Conservation (phyloP, 2,113 vertebrate genomes). For the Heterocephalus glaber region DNA sequence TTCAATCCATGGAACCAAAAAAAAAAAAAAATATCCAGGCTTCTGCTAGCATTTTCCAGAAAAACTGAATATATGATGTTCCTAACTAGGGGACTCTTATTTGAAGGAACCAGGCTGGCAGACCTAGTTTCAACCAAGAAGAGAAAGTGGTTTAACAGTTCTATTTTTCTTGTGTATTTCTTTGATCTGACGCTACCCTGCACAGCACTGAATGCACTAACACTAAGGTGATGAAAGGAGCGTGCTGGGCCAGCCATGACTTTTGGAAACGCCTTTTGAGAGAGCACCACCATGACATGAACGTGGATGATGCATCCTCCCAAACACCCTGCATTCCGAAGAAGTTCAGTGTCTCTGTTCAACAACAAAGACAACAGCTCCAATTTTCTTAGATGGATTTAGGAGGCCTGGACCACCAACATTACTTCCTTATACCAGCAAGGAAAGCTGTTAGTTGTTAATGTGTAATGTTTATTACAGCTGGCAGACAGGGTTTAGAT, state of each 20-base stretch:
- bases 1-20: no score
- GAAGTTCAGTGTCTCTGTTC: background rate
- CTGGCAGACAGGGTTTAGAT: constrained; percentile 35
- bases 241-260: background rate
- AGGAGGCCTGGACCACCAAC: constrained; percentile 21
- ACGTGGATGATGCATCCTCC: background rate
- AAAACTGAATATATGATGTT: background rate
- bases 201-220: background rate
- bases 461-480: constrained; percentile 27
- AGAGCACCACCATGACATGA: background rate
- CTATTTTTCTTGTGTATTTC: background rate
- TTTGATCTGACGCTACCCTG: background rate
- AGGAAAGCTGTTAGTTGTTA: constrained; percentile 54
- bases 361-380: constrained; percentile 15
- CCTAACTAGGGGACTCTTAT: background rate
- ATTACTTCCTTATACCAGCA: constrained; percentile 49
- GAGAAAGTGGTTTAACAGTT: background rate
- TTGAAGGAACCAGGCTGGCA: background rate
- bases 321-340: background rate
- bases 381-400: background rate
- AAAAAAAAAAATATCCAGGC: background rate
- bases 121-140: background rate
- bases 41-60: background rate
- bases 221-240: background rate
- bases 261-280: background rate